Evolutionary conservation across 2,113 vertebrate species (phyloP), one percentile per base, ranked within the genome.

Genomic region (Polyodon spathula): DNA sequence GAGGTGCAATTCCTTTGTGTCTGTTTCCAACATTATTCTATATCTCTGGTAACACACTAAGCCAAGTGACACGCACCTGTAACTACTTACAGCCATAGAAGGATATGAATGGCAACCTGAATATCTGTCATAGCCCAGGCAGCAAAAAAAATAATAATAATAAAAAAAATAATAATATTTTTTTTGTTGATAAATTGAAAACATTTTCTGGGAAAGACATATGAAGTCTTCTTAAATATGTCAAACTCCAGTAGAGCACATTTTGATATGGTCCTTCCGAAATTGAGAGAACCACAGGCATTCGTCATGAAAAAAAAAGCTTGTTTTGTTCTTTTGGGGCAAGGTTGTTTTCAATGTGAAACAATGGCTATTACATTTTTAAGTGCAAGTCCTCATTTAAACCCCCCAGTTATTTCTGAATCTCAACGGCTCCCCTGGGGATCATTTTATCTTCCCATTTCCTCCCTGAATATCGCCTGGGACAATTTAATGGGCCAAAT

Each of bases 401-500:
- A 81, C 72, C 75, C 75, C 71, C 58, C 63, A 60, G 77, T 76
- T 84, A 83, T 83, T 85, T 84, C 81, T 81, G 79, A 78, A 76
- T 71, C 72, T 68, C 62, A 68, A 77, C 81, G 79, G 81, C 83
- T 84, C 82, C 81, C 78, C 78, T 62, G 63, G 54, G 76, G 80
- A 80, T 71, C 75, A 79, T 81, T 80, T 71, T 82, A 82, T 86
- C 82, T 85, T 72, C 59, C 37, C 41, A 10, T 15, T 59, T 59
- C 17, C 56, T 10, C 42, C 41, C 5, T 42, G 17, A 44, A 10
- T 12, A 70, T 50, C 59, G 61, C 71, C 73, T 76, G 70, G 72
- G 83, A 81, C 65, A 62, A 72, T 73, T 79, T 84, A 86, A 84
- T 83, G 82, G 82, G 73, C 72, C 77, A 82, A 79, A 78, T 81